Base-by-base conservation (phyloP, 1,140 invertebrate genomes). In the Zaprionus kolodkinae region DNA sequence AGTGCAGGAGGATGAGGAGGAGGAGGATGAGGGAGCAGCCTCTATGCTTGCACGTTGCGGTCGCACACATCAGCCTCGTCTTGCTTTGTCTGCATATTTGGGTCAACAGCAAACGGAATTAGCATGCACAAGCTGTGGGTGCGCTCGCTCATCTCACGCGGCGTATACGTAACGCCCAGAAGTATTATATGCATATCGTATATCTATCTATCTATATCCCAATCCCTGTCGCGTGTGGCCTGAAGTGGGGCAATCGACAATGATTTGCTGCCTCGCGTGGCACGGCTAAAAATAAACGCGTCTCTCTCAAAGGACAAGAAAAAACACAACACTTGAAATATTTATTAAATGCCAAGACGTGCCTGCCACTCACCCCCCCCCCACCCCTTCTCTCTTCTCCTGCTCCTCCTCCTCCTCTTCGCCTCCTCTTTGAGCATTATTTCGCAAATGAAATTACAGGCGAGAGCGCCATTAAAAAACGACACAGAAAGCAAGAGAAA, bases 361-460 rank as follows among this genome's bases (percentile, higher is more conserved):
- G 33, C 56, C 45, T n/a, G n/a, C n/a, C n/a, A n/a, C n/a, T n/a
- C n/a, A n/a, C n/a, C n/a, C n/a, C n/a, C n/a, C n/a, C n/a, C n/a
- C n/a, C n/a, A n/a, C n/a, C n/a, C n/a, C n/a, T 6, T 35, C 33
- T 9, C 33, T 35, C 33, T 35, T 1, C 0, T 10, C 3, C 57
- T 60, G 9, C 17, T 15, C 10, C 13, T 35, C 11, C 13, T 7
- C 6, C 5, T 3, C 17, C 4, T 52, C 1, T 4, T 25, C 15
- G 11, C 45, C 12, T 12, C 1, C 45, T 13, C 30, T 48, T 6
- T 11, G 15, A 59, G 63, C 25, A 56, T 65, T 63, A 64, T 65
- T 78, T 74, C 61, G 30, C 43, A 87, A 88, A 88, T 81, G 61
- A 88, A 76, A 88, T 88, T 83, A 84, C 84, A 60, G 45, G 38